Conservation (phyloP, 2,888 invertebrate genomes). For the Digitonthophagus gazella region DNA sequence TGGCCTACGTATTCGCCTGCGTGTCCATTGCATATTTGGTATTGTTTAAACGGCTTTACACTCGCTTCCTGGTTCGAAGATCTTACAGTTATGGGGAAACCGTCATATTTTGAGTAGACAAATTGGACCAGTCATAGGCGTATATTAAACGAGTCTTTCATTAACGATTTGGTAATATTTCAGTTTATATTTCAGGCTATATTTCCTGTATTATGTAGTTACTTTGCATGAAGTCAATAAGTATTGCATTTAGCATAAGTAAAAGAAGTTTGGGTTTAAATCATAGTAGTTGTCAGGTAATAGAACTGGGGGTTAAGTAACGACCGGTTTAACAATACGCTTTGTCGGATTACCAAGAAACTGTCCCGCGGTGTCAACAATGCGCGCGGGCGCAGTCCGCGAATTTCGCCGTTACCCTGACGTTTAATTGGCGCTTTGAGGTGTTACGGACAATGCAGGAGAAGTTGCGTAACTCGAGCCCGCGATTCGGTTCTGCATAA, state of each 20-base stretch:
- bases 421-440: neutral
- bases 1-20: neutral
- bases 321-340: neutral
- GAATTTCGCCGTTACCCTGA: neutral
- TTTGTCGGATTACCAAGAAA: neutral
- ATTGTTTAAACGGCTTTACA: neutral
- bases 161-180: no score
- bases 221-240: neutral
- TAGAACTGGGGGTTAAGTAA: neutral
- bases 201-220: neutral
- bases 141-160: no score
- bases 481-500: neutral
- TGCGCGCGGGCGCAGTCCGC: slow-evolving; percentile 8
- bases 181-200: no score
- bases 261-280: neutral
- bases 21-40: neutral
- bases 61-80: neutral
- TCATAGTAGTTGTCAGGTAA: neutral
- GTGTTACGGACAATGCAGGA: neutral
- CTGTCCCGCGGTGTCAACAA: slow-evolving; percentile 10
- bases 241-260: neutral
- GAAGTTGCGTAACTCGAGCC: neutral
- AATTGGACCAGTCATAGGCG: neutral
- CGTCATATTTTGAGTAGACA: neutral
- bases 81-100: neutral